phyloP scores from a whole-genome alignment of 2,888 invertebrate genomes.

The Seladonia tumulorum region DNA sequence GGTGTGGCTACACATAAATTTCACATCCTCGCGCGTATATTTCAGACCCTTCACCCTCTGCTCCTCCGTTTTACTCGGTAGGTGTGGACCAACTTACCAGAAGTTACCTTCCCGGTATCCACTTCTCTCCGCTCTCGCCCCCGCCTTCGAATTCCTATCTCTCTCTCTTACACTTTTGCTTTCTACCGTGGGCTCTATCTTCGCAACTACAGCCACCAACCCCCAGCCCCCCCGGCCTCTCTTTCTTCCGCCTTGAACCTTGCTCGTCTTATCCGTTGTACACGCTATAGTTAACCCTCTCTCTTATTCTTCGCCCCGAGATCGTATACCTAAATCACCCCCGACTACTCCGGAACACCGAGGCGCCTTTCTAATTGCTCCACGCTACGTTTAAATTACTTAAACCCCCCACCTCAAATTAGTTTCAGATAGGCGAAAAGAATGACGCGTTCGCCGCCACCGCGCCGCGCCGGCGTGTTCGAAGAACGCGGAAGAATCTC shows the following conservation, averaged over 20 bases:
- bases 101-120: slow-evolving; percentile 80
- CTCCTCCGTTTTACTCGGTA: slow-evolving; percentile 74
- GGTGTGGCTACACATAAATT: slow-evolving; percentile 84
- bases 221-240: slow-evolving; percentile 8
- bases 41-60: slow-evolving; percentile 77
- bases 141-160: slow-evolving; percentile 39
- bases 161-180: slow-evolving; percentile 52
- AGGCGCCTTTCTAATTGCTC: slow-evolving; percentile 82
- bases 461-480: slow-evolving; percentile 38
- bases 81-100: slow-evolving; percentile 78
- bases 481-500: slow-evolving; percentile 74
- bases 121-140: slow-evolving; percentile 39
- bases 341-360: slow-evolving; percentile 74
- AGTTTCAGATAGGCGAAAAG: slow-evolving; percentile 82
- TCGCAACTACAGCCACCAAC: slow-evolving; percentile 18
- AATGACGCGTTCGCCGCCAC: slow-evolving; percentile 74
- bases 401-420: slow-evolving; percentile 78
- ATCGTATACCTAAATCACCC: slow-evolving; percentile 82
- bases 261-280: slow-evolving; percentile 65
- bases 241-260: slow-evolving; percentile 39
- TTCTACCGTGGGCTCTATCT: slow-evolving; percentile 51
- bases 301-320: slow-evolving; percentile 79
- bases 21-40: slow-evolving; percentile 82
- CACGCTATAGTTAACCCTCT: slow-evolving; percentile 68
- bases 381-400: slow-evolving; percentile 83